These are phyloP conservation scores for Antheraea assamensis DNA, from an alignment of 2,888 invertebrate genomes.

Conservation along the genomic window DNA sequence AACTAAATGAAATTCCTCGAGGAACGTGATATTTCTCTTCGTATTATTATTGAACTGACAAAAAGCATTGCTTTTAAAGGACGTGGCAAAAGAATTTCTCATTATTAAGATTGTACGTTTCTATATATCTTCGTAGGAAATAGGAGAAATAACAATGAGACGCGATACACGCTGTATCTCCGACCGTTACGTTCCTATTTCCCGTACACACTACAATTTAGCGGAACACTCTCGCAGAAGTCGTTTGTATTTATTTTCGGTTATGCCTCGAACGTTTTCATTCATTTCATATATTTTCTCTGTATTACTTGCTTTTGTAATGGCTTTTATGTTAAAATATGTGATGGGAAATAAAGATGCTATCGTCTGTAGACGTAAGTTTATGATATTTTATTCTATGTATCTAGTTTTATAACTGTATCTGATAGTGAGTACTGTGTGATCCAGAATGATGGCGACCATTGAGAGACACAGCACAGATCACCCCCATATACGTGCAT, in stretches of 20 bases:
- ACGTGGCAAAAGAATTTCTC: slow-evolving; percentile 9
- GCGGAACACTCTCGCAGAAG: background rate
- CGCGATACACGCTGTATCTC: background rate
- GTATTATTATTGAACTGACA: slow-evolving; percentile 8
- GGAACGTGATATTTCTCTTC: background rate
- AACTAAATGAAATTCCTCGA: background rate
- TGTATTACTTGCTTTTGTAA: slow-evolving; percentile 1
- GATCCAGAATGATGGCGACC: no score
- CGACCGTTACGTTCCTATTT: background rate
- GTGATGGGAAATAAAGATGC: slow-evolving; percentile 3
- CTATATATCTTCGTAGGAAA: background rate
- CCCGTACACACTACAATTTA: background rate
- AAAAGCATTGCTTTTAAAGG: slow-evolving; percentile 9
- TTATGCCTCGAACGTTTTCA: slow-evolving; percentile 3
- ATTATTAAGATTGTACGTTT: slow-evolving; percentile 5
- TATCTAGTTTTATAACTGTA: background rate
- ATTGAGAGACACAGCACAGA: no score
- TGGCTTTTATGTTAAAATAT: slow-evolving; percentile 6
- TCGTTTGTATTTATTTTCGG: slow-evolving; percentile 12
- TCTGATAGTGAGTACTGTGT: no score
- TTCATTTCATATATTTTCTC: background rate
- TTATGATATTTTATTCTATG: background rate
- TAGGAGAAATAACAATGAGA: slow-evolving; percentile 5
- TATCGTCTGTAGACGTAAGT: background rate
- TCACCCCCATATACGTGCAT: no score